Base-by-base conservation (phyloP, 2,113 vertebrate species). In the Corynorhinus townsendii region DNA sequence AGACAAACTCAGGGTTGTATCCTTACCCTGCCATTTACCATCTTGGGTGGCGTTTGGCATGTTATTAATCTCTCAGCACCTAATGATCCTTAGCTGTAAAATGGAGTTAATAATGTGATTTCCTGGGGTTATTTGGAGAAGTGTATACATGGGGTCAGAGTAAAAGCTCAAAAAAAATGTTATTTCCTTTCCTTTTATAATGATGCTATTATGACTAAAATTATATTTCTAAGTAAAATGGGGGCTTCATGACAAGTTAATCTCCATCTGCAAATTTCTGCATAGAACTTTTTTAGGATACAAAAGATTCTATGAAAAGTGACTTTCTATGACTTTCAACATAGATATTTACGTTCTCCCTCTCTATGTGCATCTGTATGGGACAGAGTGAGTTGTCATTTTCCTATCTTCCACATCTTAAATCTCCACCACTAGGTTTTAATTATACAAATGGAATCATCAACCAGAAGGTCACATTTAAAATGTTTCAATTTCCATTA, bases 141-240 rank as follows among this genome's bases (percentile, higher is more conserved):
- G 90, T 96, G 52, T 86, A 64, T 87, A 54, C 7, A 35, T 49
- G 20, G 28, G 11, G 20, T 40, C 45, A 38, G 75, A 76, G 80
- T 73, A 80, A 91, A 94, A 12, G 64, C 56, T 93, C n/a, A 68
- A 75, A 95, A 95, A 87, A 87, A 69, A 33, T 77, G 8, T 85
- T 94, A 66, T 45, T 92, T 87, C n/a, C 33, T 77, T 94, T 86
- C 33, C 28, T 26, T 93, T 92, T 72, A 17, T 56, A 89, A 14
- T 56, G 56, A 85, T 49, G 40, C 30, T 79, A 20, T 86, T 86
- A 54, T 82, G 38, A 33, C 52, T 76, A 30, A 71, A 95, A 80
- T 93, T 84, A 56, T 90, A 89, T 79, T 72, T 84, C 64, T 38
- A 90, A 90, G 71, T 81, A 90, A 96, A 94, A 66, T 35, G 45